A percentile compares a stretch with the other conserved stretches of the same genome.
Evolutionary conservation across 2,888 invertebrate genomes (phyloP).

Genomic region (Boloria selene): DNA sequence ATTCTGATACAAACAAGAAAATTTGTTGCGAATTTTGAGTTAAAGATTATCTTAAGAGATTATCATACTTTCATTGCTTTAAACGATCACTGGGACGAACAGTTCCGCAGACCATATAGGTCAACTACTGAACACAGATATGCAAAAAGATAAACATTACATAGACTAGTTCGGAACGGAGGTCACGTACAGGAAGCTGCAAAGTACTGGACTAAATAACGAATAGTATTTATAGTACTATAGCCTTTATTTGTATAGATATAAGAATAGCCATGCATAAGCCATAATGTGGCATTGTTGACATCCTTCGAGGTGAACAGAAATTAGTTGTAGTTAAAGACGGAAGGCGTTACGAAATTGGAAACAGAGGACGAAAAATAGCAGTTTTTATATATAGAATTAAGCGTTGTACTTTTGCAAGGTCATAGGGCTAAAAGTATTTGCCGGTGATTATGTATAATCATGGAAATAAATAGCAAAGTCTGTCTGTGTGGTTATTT

Average conservation of each 20-base stretch:
- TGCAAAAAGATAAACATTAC: slow-evolving; percentile 36
- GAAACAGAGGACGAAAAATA: slow-evolving; percentile 15
- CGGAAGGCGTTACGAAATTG: slow-evolving; percentile 12
- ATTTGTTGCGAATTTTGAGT: slow-evolving; percentile 2
- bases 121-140: slow-evolving; percentile 34
- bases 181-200: slow-evolving; percentile 43
- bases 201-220: slow-evolving; percentile 21
- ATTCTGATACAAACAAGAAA: slow-evolving; percentile 21
- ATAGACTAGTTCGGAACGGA: slow-evolving; percentile 38
- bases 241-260: slow-evolving; percentile 8
- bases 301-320: slow-evolving; percentile 12
- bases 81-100: slow-evolving; percentile 27
- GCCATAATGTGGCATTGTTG: slow-evolving; percentile 9
- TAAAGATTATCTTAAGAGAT: slow-evolving; percentile 22
- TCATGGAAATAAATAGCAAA: slow-evolving; percentile 10
- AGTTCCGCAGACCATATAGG: slow-evolving; percentile 40
- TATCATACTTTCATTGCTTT: slow-evolving; percentile 21
- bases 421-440: slow-evolving; percentile 19
- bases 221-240: slow-evolving; percentile 7
- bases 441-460: slow-evolving; percentile 17
- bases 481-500: not conserved
- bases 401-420: slow-evolving; percentile 3
- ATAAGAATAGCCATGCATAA: slow-evolving; percentile 5
- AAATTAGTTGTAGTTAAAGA: slow-evolving; percentile 4
- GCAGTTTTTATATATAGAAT: slow-evolving; percentile 12